Conservation (phyloP, 2,888 invertebrate species). For the Phasia obesa region DNA sequence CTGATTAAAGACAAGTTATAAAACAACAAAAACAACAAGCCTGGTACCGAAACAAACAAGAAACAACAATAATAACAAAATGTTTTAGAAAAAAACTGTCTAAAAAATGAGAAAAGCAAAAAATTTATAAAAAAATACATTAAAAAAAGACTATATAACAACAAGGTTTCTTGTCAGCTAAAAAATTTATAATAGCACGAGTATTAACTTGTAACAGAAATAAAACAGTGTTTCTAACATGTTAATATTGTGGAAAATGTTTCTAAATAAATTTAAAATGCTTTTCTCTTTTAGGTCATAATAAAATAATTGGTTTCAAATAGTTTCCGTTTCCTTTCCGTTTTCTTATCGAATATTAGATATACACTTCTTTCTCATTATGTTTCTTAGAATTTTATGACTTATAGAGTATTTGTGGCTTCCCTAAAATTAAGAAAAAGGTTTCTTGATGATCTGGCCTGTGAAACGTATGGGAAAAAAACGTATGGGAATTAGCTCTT, state of each 20-base stretch:
- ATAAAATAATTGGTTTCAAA: too few relatives aligned
- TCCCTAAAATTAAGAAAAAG: too few relatives aligned
- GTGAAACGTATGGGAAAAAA: too few relatives aligned
- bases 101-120: constrained; percentile 41
- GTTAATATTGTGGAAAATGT: neutral
- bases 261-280: too few relatives aligned
- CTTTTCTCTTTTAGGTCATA: too few relatives aligned
- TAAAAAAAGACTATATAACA: constrained; percentile 19
- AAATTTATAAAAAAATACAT: neutral
- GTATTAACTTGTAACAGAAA: constrained; percentile 30
- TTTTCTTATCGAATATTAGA: too few relatives aligned
- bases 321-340: too few relatives aligned
- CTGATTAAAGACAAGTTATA: constrained; percentile 77
- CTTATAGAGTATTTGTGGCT: too few relatives aligned
- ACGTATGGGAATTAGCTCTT: too few relatives aligned
- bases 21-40: constrained; percentile 22
- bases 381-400: too few relatives aligned
- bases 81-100: constrained; percentile 41
- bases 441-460: too few relatives aligned
- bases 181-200: constrained; percentile 31
- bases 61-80: constrained; percentile 48
- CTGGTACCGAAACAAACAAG: constrained; percentile 39
- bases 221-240: constrained; percentile 13
- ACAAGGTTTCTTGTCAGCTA: constrained; percentile 51
- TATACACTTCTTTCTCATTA: too few relatives aligned